phyloP scores from a whole-genome alignment of 2,888 invertebrate species.

The Drosophila subsilvestris region DNA sequence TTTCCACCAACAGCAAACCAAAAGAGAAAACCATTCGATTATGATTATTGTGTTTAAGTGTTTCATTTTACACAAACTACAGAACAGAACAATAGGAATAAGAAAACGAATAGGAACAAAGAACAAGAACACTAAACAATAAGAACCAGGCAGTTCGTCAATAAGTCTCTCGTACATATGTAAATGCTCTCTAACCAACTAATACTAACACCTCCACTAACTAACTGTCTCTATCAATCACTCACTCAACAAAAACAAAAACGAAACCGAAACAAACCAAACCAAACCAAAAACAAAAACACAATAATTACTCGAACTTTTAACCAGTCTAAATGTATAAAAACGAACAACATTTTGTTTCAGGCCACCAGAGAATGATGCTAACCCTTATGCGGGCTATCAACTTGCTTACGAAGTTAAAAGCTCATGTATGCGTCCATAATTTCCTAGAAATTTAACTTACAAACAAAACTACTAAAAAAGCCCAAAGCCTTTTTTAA shows the following conservation, averaged over 20 bases:
- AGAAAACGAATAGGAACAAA: slow-evolving; percentile 15
- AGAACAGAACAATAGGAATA: slow-evolving; percentile 9
- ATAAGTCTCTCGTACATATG: slow-evolving; percentile 58
- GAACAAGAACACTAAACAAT: too few relatives aligned
- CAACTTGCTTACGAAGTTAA: slow-evolving; percentile 99
- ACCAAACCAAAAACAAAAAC: slow-evolving; percentile 25
- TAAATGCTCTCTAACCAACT: slow-evolving; percentile 67
- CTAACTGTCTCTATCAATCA: slow-evolving; percentile 53
- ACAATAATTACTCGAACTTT: slow-evolving; percentile 46
- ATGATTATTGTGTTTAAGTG: slow-evolving; percentile 32
- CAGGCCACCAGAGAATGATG: slow-evolving; percentile 95
- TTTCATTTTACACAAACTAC: slow-evolving; percentile 32
- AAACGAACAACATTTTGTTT: slow-evolving; percentile 85
- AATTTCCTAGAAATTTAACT: slow-evolving; percentile 81
- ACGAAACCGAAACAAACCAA: slow-evolving; percentile 16
- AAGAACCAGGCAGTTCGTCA: slow-evolving; percentile 4
- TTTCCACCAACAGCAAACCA: slow-evolving; percentile 3
- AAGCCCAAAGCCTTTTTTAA: slow-evolving; percentile 67
- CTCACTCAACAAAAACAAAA: slow-evolving; percentile 43
- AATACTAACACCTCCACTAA: slow-evolving; percentile 60
- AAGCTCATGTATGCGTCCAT: slow-evolving; percentile 97
- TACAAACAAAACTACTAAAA: slow-evolving; percentile 49
- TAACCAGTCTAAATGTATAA: slow-evolving; percentile 73
- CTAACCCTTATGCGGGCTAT: slow-evolving; percentile 98
- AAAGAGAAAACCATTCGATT: slow-evolving; percentile 15